Evolutionary conservation across 2,113 vertebrate species (phyloP).

Genomic region (Trogon surrucura): DNA sequence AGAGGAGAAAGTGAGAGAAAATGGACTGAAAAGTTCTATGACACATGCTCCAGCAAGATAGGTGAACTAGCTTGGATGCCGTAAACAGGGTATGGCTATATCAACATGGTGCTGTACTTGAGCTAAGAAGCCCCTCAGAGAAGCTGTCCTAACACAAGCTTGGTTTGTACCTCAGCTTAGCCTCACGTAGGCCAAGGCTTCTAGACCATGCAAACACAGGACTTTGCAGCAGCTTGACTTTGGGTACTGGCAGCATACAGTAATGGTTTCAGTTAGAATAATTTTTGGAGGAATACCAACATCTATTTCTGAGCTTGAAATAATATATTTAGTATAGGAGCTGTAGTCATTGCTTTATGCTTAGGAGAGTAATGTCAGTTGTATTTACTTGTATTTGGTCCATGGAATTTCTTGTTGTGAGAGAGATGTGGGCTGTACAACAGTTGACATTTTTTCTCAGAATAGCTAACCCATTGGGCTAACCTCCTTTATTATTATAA

Average conservation of each 20-base stretch:
- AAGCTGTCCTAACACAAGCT: neutral
- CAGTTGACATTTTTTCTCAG: neutral
- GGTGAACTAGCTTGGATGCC: neutral
- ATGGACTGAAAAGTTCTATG: neutral
- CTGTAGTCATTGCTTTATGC: neutral
- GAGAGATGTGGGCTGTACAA: neutral
- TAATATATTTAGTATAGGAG: neutral
- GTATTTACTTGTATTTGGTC: neutral
- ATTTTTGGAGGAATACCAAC: neutral
- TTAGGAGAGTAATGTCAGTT: neutral
- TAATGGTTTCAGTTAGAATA: neutral
- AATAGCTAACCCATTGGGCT: neutral
- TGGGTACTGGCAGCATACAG: neutral
- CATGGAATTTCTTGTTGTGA: neutral
- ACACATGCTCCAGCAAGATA: neutral
- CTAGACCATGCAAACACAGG: neutral
- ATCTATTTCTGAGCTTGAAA: neutral
- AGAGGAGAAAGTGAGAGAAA: neutral
- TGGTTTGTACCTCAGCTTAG: neutral
- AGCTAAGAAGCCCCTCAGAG: neutral
- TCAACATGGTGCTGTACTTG: neutral
- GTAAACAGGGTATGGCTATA: neutral
- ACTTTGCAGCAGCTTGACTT: neutral
- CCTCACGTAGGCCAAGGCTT: neutral
- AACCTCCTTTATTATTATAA: neutral